Base-by-base conservation (phyloP, 2,797 vertebrate genomes). In the Fratercula arctica region DNA sequence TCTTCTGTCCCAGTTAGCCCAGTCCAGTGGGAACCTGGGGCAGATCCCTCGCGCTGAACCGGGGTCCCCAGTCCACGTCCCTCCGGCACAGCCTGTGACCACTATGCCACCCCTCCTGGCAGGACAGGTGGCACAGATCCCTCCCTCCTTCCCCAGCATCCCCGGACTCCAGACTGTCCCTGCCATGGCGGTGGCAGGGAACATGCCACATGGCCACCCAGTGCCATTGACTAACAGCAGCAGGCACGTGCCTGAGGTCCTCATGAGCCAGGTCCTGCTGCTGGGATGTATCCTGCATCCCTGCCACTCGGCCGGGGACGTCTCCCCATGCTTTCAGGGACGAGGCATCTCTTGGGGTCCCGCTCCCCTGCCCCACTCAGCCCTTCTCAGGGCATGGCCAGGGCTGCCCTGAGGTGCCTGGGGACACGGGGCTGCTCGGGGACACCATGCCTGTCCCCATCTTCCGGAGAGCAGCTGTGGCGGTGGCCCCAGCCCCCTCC, bases 401-500 rank as follows among this genome's bases (percentile, higher is more conserved):
- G 68, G 24, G 41, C 53, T 61, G 46, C 45, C 59, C 63, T 11
- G 1, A 51, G n/a, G 73, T 3, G 1, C 61, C 8, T 59, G 86
- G 81, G 81, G 77, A 87, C 70, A 31, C 2, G 2, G n/a, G 41
- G 85, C 75, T 82, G 87, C 85, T 69, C 0, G 11, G 83, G 90
- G 93, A 48, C 86, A 31, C 15, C 0, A 26, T 31, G 60, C 56
- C 51, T 39, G 68, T 90, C 70, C 94, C 95, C 87, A 45, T 66
- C 61, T 57, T 79, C 73, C 4, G 4, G 61, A 45, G 88, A 90
- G 83, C 84, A 90, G 90, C 93, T 50, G 3, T 26, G 29, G 73
- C 45, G 80, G 69, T 88, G 64, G 97, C 96, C 94, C 92, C 54
- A 81, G 91, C 11, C 35, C 95, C 96, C 98, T 96, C 97, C 95